Evolutionary conservation across 2,888 invertebrate species (phyloP).

Genomic region (Trissoscelio sp.): DNA sequence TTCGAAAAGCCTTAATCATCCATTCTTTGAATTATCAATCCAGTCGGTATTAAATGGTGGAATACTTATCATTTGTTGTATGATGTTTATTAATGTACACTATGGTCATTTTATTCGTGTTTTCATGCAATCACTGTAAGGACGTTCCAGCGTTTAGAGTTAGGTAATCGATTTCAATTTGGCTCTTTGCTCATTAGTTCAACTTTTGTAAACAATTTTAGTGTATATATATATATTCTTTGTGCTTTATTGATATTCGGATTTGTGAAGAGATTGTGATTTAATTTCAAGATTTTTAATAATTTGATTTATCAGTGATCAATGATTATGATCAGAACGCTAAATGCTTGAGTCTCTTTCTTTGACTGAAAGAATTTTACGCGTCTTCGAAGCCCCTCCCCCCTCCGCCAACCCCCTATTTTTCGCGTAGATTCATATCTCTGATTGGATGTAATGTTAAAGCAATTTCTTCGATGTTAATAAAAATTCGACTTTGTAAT

Average conservation of each 20-base stretch:
- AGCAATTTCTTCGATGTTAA: conserved; percentile 20
- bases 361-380: not conserved
- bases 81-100: conserved; percentile 5
- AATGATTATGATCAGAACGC: not conserved
- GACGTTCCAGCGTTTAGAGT: conserved; percentile 16
- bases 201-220: not conserved
- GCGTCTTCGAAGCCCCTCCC: not conserved
- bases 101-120: conserved; percentile 21
- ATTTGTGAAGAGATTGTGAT: no score
- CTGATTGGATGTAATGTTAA: not conserved
- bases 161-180: not conserved
- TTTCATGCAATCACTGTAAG: not conserved
- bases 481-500: not conserved
- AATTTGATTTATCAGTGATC: no score
- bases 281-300: no score
- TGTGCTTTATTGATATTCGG: no score
- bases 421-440: not conserved
- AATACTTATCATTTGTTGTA: conserved; percentile 7
- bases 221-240: no score
- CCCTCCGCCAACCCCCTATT: no score
- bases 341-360: conserved; percentile 10
- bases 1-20: conserved; percentile 51
- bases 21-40: conserved; percentile 17
- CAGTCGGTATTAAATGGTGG: conserved; percentile 22
- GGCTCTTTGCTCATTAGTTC: not conserved